Evolutionary conservation across 2,888 invertebrate species (phyloP).

Genomic region (Abscondita cerata): DNA sequence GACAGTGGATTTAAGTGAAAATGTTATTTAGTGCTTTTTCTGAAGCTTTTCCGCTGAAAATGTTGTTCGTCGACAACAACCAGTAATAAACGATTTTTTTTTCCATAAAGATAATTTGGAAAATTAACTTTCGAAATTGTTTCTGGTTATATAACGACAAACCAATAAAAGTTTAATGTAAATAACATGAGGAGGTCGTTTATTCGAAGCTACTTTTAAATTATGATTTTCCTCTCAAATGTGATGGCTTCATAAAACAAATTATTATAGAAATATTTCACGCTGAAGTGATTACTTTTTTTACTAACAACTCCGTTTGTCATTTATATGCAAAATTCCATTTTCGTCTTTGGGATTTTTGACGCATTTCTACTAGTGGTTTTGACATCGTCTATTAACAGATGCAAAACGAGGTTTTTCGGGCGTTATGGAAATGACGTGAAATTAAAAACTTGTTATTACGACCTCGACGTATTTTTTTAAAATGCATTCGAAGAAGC

Average conservation of each 20-base stretch:
- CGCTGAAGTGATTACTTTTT: neutral
- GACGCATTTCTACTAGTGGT: no score
- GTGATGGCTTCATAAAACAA: neutral
- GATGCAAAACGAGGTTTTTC: no score
- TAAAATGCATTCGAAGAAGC: no score
- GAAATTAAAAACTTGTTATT: no score
- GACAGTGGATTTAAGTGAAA: slow-evolving; percentile 10
- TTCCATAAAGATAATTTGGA: no score
- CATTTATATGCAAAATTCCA: no score
- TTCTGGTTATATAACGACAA: neutral
- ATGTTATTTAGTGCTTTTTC: slow-evolving; percentile 9
- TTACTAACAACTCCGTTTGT: neutral
- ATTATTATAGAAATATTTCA: neutral
- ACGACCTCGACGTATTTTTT: no score
- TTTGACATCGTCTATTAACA: no score
- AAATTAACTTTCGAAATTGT: no score
- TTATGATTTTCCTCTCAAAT: neutral
- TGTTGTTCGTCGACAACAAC: neutral
- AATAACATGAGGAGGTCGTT: neutral
- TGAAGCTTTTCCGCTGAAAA: neutral
- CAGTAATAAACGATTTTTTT: slow-evolving; percentile 6
- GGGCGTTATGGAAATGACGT: no score
- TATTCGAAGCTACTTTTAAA: neutral
- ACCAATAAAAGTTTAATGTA: neutral
- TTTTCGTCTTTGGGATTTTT: no score